Evolutionary conservation across 2,888 invertebrate species (phyloP), one percentile per base, ranked within the genome.

Genomic region (Diplazon laetatorius): DNA sequence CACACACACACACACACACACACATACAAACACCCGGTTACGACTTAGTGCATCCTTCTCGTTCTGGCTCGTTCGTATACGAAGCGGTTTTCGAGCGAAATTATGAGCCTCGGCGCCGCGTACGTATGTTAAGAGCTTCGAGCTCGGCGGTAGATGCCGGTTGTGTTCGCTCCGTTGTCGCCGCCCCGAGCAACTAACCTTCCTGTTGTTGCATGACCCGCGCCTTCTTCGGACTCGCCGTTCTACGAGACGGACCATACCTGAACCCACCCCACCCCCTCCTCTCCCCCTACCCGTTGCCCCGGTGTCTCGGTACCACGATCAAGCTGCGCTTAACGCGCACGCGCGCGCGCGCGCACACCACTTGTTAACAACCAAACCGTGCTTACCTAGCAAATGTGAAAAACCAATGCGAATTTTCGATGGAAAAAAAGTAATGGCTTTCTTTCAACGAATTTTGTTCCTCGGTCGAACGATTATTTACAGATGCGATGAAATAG

Each of bases 181-280:
- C 86, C 84, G 89, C 89, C 89, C 84, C 87, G 84, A 89, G 89
- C 89, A 87, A 89, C 87, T 89, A 88, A 89, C 88, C 89, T 89
- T 89, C 87, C 88, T 87, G 88, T 89, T 88, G 87, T 88, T 88
- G 87, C 87, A 88, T 89, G 89, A 88, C 88, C 89, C 82, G 85
- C 81, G 83, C 87, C 87, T 86, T 86, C 86, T 85, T 87, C 85
- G 83, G 85, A 85, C 80, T 87, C 87, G 83, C 71, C 68, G 42
- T 60, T 74, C 48, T 60, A 66, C 48, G 65, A n/a, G n/a, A 52
- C 42, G 66, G 66, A 52, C 66, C 55, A 39, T 66, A 20, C 63
- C 37, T 14, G 66, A 25, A 69, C 59, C 2, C 30, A n/a, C n/a
- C n/a, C n/a, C n/a, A n/a, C n/a, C n/a, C n/a, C n/a, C n/a, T n/a